Base-by-base conservation (phyloP, 1,140 invertebrate species). In the Radopholus similis region DNA sequence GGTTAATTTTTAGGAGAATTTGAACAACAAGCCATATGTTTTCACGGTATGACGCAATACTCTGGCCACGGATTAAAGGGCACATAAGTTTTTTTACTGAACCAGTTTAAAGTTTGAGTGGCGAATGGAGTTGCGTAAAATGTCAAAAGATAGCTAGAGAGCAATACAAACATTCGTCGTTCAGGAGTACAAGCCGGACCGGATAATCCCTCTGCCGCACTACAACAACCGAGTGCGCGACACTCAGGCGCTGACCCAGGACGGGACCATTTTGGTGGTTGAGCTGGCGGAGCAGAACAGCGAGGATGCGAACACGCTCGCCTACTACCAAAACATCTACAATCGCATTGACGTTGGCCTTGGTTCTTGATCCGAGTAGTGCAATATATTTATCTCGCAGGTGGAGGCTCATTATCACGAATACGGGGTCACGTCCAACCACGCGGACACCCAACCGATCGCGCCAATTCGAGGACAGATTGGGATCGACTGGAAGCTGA, bases 101-200 rank as follows among this genome's bases (percentile, higher is more conserved):
- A n/a, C n/a, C n/a, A n/a, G n/a, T n/a, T n/a, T n/a, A n/a, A n/a
- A n/a, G n/a, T n/a, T n/a, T n/a, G n/a, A n/a, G n/a, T n/a, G n/a
- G n/a, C n/a, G n/a, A n/a, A n/a, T n/a, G n/a, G n/a, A n/a, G n/a
- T n/a, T n/a, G n/a, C n/a, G n/a, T n/a, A n/a, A n/a, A n/a, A n/a
- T n/a, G n/a, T n/a, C n/a, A n/a, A n/a, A n/a, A n/a, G n/a, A n/a
- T n/a, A n/a, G n/a, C n/a, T n/a, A n/a, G n/a, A n/a, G n/a, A n/a
- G n/a, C n/a, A n/a, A 9, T 35, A 30, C 9, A 15, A 62, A 32
- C 26, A 9, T 13, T 40, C 21, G n/a, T 21, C 34, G 30, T 74
- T 68, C 9, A 72, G 71, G 72, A 73, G 65, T 30, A 63, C 21
- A 23, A 38, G 15, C 75, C 74, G n/a, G 75, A 77, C 21, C 26